Conservation (phyloP, 2,113 vertebrate species). For the Chionodraco myersi region DNA sequence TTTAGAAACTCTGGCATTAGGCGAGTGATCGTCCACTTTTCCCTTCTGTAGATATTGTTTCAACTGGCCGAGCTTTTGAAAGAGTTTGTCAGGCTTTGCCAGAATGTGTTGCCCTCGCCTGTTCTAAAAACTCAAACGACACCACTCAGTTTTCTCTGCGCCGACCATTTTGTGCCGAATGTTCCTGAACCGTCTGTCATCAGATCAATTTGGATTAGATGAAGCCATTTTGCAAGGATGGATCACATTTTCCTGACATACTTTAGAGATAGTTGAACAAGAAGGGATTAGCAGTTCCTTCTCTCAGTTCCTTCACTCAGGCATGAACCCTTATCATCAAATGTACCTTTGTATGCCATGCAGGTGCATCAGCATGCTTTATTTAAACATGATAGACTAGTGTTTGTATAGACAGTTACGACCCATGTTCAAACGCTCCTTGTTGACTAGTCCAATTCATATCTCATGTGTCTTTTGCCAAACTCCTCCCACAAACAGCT, state of each 20-base stretch:
- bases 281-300: background rate
- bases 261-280: background rate
- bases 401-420: background rate
- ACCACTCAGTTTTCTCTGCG: too few relatives aligned
- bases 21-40: too few relatives aligned
- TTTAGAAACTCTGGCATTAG: too few relatives aligned
- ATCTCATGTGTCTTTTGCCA: background rate
- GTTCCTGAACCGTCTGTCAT: background rate
- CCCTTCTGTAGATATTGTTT: too few relatives aligned
- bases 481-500: background rate
- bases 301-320: background rate
- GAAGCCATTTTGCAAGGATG: background rate
- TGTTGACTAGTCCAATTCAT: background rate
- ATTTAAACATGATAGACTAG: background rate
- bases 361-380: background rate
- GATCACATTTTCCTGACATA: background rate
- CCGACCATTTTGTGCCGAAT: too few relatives aligned
- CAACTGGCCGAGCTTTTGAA: too few relatives aligned
- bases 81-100: too few relatives aligned
- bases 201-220: constrained; percentile 27
- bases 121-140: too few relatives aligned
- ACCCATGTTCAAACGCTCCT: background rate
- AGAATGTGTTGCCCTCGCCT: too few relatives aligned
- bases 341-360: background rate
- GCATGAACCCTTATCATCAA: background rate